A percentile compares a stretch with the other conserved stretches of the same genome.
Evolutionary conservation across 1,140 invertebrate genomes (phyloP).

Genomic region (Neotoxoptera formosana): DNA sequence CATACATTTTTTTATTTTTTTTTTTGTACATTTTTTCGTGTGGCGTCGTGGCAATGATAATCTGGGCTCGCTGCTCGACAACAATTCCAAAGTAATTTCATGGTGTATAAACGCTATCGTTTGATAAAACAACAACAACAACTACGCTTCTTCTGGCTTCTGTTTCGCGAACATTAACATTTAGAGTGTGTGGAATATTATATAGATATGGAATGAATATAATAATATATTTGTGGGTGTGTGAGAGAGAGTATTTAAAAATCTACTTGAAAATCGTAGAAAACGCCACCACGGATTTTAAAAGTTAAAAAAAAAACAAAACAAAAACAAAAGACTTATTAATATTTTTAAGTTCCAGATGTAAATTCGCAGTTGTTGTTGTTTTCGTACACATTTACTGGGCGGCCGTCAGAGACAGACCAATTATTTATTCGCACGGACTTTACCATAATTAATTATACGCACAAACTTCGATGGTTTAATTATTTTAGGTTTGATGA

Average conservation of each 20-base stretch:
- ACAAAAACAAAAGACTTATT: not conserved
- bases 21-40: not conserved
- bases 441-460: slow-evolving; percentile 7
- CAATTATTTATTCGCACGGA: slow-evolving; percentile 3
- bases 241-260: not conserved
- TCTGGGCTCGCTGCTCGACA: not conserved
- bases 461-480: not conserved
- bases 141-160: not conserved
- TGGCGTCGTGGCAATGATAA: not conserved
- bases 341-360: not conserved
- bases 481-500: slow-evolving; percentile 1
- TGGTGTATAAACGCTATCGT: slow-evolving; percentile 7
- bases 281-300: not conserved
- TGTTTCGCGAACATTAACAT: not conserved
- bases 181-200: not conserved
- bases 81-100: slow-evolving; percentile 40
- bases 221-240: not conserved
- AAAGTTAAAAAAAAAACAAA: not conserved
- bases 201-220: not conserved
- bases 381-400: not conserved
- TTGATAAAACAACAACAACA: slow-evolving; percentile 34
- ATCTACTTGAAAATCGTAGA: not conserved
- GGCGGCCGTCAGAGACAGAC: not conserved
- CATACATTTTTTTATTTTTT: not conserved
- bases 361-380: not conserved